phyloP scores from a whole-genome alignment of 2,888 invertebrate species.

The Drosophila tripunctata region DNA sequence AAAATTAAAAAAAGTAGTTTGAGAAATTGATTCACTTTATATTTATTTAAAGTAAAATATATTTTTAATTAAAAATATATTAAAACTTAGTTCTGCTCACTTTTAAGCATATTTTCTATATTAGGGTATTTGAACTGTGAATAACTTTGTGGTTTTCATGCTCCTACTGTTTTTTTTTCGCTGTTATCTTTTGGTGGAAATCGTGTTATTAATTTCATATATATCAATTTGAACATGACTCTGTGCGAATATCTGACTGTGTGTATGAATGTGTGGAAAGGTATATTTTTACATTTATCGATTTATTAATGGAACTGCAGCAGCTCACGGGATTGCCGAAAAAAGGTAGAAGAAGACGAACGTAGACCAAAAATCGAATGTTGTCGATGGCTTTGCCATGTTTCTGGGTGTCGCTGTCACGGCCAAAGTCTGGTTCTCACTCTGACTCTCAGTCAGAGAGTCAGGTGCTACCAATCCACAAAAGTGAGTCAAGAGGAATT shows the following conservation, averaged over 20 bases:
- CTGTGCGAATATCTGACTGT: slow-evolving; percentile 7
- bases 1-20: too few relatives aligned
- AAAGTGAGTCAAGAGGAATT: background rate
- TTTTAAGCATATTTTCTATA: too few relatives aligned
- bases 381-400: background rate
- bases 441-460: background rate
- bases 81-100: too few relatives aligned
- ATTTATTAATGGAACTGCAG: slow-evolving; percentile 16
- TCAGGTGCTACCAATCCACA: background rate
- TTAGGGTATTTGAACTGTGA: too few relatives aligned
- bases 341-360: background rate
- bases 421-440: background rate
- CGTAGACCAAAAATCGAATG: background rate
- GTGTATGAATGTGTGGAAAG: background rate
- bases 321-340: slow-evolving; percentile 13
- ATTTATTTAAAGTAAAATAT: too few relatives aligned
- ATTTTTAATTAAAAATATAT: too few relatives aligned
- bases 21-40: too few relatives aligned
- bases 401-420: slow-evolving; percentile 5
- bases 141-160: too few relatives aligned
- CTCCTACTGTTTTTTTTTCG: background rate
- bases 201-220: slow-evolving; percentile 33
- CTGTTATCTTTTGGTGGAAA: slow-evolving; percentile 3
- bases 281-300: slow-evolving; percentile 1
- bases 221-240: slow-evolving; percentile 46